Evolutionary conservation across 2,888 invertebrate genomes (phyloP).

Genomic region (Cinara cedri): DNA sequence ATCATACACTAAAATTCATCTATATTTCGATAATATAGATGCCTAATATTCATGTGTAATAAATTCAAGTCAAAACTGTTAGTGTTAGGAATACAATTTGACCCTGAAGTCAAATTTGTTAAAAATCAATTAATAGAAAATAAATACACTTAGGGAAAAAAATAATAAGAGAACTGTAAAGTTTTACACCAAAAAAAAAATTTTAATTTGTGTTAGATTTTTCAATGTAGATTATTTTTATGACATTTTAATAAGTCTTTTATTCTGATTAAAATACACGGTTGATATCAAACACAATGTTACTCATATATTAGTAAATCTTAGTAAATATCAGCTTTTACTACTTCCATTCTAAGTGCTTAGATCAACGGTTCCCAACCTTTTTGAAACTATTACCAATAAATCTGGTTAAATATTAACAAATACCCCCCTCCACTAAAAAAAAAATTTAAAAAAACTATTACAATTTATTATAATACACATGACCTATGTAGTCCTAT

Average conservation of each 20-base stretch:
- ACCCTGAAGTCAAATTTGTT: neutral
- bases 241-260: constrained; percentile 32
- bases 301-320: constrained; percentile 30
- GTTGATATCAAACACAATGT: constrained; percentile 26
- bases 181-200: constrained; percentile 33
- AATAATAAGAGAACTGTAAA: constrained; percentile 8
- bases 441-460: too few relatives aligned
- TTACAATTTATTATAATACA: too few relatives aligned
- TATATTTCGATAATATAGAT: too few relatives aligned
- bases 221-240: constrained; percentile 43
- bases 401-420: too few relatives aligned
- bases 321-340: constrained; percentile 30
- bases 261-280: constrained; percentile 35
- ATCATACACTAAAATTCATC: too few relatives aligned
- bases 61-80: too few relatives aligned
- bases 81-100: neutral
- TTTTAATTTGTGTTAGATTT: constrained; percentile 40
- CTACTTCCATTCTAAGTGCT: constrained; percentile 29
- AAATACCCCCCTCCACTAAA: too few relatives aligned
- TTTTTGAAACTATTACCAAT: too few relatives aligned
- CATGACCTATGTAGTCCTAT: too few relatives aligned
- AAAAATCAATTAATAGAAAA: neutral
- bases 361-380: too few relatives aligned
- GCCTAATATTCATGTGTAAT: too few relatives aligned
- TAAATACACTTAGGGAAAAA: neutral